phyloP scores from a whole-genome alignment of 1,140 invertebrate genomes.

The Aricia agestis region DNA sequence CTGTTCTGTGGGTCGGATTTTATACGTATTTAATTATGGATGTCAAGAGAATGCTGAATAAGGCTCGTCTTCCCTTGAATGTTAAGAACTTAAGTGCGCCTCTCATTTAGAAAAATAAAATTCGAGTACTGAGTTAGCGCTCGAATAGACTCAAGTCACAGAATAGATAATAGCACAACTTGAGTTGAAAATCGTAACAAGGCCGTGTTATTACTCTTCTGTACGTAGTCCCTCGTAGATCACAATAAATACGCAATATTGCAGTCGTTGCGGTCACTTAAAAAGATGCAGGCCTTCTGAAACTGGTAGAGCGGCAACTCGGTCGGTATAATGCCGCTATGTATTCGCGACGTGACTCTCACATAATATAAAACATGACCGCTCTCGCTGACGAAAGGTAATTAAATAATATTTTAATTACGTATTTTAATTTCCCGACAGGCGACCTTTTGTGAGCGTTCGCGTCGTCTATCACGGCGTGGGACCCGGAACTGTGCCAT shows the following conservation, averaged over 20 bases:
- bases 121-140: neutral
- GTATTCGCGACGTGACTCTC: neutral
- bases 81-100: neutral
- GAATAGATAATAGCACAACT: no score
- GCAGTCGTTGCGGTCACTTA: no score
- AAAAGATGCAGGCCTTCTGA: no score
- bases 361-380: neutral
- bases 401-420: neutral
- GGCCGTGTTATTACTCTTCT: no score
- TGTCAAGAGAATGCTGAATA: neutral
- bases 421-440: constrained; percentile 3
- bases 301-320: no score
- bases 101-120: neutral
- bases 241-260: no score
- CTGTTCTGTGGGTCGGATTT: neutral
- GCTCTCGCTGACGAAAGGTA: neutral
- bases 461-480: neutral
- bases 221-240: no score
- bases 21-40: neutral
- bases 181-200: no score
- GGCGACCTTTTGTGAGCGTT: neutral
- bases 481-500: neutral
- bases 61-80: neutral
- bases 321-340: no score
- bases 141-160: no score